Evolutionary conservation across 2,797 vertebrate species (phyloP).

Genomic region (Philypnodon macrostomus): DNA sequence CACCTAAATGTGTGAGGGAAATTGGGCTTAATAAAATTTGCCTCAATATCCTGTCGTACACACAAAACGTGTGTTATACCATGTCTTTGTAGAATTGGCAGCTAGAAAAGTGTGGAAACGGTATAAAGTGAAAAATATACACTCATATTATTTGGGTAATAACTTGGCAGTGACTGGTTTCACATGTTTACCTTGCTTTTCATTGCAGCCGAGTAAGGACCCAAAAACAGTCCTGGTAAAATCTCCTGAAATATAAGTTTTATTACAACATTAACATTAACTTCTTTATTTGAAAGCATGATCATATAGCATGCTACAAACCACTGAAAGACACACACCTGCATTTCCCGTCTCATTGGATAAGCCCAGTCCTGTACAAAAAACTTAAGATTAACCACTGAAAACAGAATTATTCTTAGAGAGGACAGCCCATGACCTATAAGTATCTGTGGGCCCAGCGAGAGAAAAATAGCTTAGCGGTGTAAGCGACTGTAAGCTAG

Average conservation of each 20-base stretch:
- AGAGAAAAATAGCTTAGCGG: not conserved
- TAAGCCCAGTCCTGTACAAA: slow-evolving; percentile 93
- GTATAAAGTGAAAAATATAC: no score
- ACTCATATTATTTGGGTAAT: no score
- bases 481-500: no score
- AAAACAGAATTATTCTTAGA: not conserved
- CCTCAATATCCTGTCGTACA: slow-evolving; percentile 98
- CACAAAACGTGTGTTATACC: slow-evolving; percentile 96
- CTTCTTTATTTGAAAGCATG: not conserved
- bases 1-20: slow-evolving; percentile 96
- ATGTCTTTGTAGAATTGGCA: slow-evolving; percentile 91
- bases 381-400: slow-evolving; percentile 8
- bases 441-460: not conserved
- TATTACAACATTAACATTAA: not conserved
- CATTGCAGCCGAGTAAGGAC: slow-evolving; percentile 98
- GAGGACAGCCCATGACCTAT: not conserved
- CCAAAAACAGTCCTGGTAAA: slow-evolving; percentile 95
- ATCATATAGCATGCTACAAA: not conserved
- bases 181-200: slow-evolving; percentile 90
- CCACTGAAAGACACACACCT: slow-evolving; percentile 72
- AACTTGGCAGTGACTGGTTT: not conserved
- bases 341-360: slow-evolving; percentile 98
- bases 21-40: slow-evolving; percentile 99
- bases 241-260: slow-evolving; percentile 83
- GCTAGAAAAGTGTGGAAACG: slow-evolving; percentile 70